Evolutionary conservation across 2,113 vertebrate species (phyloP), one percentile per base, ranked within the genome.

Genomic region (Hymenochirus boettgeri): DNA sequence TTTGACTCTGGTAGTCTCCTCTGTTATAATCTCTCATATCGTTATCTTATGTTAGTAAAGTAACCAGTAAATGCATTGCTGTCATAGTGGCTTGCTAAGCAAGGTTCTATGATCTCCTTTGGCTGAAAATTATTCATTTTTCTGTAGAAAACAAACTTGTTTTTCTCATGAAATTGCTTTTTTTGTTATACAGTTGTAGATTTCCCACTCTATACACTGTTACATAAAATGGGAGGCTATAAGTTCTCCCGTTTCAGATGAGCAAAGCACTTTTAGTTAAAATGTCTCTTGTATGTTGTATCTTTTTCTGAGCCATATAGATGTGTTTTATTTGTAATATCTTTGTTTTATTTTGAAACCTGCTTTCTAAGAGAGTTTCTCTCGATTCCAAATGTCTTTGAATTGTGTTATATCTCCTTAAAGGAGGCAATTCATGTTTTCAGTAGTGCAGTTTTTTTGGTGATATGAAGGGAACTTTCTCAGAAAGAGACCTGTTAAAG

Each of bases 381-480:
- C n/a, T n/a, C n/a, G n/a, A n/a, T n/a, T n/a, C n/a, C n/a, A n/a
- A n/a, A n/a, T n/a, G n/a, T 76, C 71, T 77, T 70, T 74, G 5
- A 78, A 74, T 70, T 73, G 72, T 72, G 73, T 25, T 73, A 75
- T 82, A 77, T 83, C 86, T 87, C 85, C 85, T 79, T 75, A 79
- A 78, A 82, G 86, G 86, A 85, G 81, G 77, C 81, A 79, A 87
- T 84, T 42, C 53, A 83, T 70, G 83, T 87, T 90, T 90, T 89
- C 81, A 87, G 83, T 89, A 85, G 84, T 88, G 88, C 79, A 87
- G 84, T 86, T 86, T 89, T 86, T 82, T 88, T 83, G 85, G 85
- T 82, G 74, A 88, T 87, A 89, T 88, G 89, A 88, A 88, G 86
- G 86, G 86, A 89, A 85, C 82, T 86, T 88, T 86, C 58, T 85